These are phyloP conservation scores for Mastacembelus armatus DNA, from an alignment of 2,797 vertebrate genomes.

Conservation along the genomic window DNA sequence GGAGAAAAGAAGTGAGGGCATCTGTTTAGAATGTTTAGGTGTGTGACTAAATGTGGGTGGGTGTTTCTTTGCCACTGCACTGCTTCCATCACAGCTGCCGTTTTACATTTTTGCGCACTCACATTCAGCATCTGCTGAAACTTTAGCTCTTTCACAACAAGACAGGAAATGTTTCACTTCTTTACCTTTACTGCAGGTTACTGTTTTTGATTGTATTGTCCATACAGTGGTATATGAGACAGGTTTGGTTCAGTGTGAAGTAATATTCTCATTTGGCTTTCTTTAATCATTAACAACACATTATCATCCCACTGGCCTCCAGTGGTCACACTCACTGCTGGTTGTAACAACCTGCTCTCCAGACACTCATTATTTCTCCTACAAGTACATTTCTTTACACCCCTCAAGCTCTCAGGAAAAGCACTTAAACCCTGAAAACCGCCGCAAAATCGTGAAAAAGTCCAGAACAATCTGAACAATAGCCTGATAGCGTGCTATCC, in stretches of 20 bases:
- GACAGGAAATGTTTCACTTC: not conserved
- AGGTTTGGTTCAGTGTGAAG: not conserved
- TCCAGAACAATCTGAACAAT: conserved; percentile 65
- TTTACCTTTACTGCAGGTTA: not conserved
- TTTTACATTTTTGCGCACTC: too few relatives aligned
- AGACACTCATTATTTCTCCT: conserved; percentile 54
- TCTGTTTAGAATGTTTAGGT: not conserved
- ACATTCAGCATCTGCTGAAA: conserved; percentile 22
- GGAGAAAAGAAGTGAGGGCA: conserved; percentile 6
- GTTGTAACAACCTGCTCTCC: conserved; percentile 34
- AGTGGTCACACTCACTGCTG: conserved; percentile 8
- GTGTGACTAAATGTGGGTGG: conserved; percentile 28
- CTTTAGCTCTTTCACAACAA: conserved; percentile 34
- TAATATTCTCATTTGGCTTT: conserved; percentile 6
- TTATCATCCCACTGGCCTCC: conserved; percentile 5
- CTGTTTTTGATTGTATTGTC: not conserved
- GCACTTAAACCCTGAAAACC: conserved; percentile 50
- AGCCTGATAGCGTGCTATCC: conserved; percentile 55
- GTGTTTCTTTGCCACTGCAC: not conserved
- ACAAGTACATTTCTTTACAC: conserved; percentile 47
- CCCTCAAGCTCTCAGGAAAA: conserved; percentile 46
- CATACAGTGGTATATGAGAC: not conserved
- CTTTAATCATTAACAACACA: conserved; percentile 39
- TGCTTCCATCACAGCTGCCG: not conserved
- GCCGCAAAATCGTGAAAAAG: conserved; percentile 47